A percentile compares a stretch with the other conserved stretches of the same genome.
Evolutionary conservation across 2,113 vertebrate species (phyloP).

Genomic region (Ictalurus punctatus): DNA sequence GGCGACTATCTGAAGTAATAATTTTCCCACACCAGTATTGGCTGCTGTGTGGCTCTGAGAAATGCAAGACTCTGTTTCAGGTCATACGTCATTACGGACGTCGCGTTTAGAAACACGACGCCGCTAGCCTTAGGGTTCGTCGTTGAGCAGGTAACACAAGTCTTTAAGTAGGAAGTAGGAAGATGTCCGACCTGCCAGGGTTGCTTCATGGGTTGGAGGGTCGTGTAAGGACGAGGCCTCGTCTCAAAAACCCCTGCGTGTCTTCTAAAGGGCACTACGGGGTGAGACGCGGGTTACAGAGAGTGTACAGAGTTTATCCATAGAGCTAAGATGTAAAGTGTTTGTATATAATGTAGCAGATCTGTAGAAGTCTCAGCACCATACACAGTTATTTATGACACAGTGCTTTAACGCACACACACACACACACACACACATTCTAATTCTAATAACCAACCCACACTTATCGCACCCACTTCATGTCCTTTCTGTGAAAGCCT

Average conservation of each 20-base stretch:
- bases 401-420: slow-evolving; percentile 42
- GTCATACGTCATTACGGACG: slow-evolving; percentile 25
- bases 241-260: not conserved
- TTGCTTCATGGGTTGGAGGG: not conserved
- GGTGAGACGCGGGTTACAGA: not conserved
- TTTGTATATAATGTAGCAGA: slow-evolving; percentile 52
- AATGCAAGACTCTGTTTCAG: slow-evolving; percentile 48
- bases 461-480: slow-evolving; percentile 31
- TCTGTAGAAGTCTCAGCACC: slow-evolving; percentile 47
- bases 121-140: slow-evolving; percentile 28
- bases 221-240: not conserved
- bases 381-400: slow-evolving; percentile 52
- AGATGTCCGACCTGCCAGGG: not conserved
- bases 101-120: slow-evolving; percentile 13
- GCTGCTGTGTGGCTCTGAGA: slow-evolving; percentile 28
- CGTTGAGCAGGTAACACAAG: not conserved
- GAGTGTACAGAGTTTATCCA: slow-evolving; percentile 31
- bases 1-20: slow-evolving; percentile 39
- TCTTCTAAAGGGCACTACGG: not conserved
- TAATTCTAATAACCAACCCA: slow-evolving; percentile 31
- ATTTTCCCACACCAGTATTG: slow-evolving; percentile 28
- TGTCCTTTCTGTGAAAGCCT: slow-evolving; percentile 33
- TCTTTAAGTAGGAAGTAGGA: slow-evolving; percentile 8
- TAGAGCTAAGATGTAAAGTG: slow-evolving; percentile 17
- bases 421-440: not conserved